phyloP scores from a whole-genome alignment of 2,888 invertebrate species.

The Dasysyrphus tricinctus region DNA sequence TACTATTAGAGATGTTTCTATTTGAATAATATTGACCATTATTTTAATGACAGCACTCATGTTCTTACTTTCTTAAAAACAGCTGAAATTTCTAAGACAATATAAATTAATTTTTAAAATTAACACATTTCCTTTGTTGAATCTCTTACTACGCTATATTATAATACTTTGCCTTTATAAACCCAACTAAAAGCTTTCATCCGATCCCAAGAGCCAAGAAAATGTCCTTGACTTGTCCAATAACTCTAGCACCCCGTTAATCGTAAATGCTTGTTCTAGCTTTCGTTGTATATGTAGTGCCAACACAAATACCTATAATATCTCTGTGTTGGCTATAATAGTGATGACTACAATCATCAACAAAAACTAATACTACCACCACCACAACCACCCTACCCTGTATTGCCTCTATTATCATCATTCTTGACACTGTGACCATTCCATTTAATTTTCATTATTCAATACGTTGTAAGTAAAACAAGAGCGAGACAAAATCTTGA shows the following conservation, averaged over 20 bases:
- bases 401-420: neutral
- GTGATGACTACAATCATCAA: conserved; percentile 14
- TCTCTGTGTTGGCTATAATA: conserved; percentile 1
- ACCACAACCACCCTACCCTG: too few species aligned
- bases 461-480: conserved; percentile 52
- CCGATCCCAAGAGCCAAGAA: neutral
- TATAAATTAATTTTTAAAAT: neutral
- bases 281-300: neutral
- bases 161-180: neutral
- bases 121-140: neutral
- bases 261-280: conserved; percentile 7
- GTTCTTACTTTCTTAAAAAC: too few species aligned
- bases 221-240: neutral
- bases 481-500: conserved; percentile 44
- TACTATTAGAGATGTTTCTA: too few species aligned
- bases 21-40: too few species aligned
- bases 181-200: neutral
- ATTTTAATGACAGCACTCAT: too few species aligned
- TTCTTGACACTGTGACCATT: conserved; percentile 41
- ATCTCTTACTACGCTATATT: neutral
- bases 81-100: too few species aligned
- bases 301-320: neutral
- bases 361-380: neutral
- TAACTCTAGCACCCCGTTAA: conserved; percentile 8
- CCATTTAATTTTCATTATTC: conserved; percentile 46